Base-by-base conservation (phyloP, 2,888 invertebrate genomes). In the Muscina levida region DNA sequence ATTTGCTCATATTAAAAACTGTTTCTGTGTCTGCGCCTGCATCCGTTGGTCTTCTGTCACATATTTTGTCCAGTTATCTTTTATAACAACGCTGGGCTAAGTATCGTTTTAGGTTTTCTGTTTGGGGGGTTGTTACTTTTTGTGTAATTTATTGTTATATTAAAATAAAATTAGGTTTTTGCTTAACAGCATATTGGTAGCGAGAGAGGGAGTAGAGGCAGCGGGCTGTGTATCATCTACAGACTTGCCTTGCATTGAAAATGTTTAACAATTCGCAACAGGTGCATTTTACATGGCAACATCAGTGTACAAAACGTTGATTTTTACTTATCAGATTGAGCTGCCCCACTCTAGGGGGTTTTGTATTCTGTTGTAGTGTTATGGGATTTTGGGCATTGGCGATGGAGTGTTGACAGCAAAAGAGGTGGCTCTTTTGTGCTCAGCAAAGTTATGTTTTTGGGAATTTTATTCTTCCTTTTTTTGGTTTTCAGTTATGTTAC, bases 1-100 rank as follows among this genome's bases (percentile, higher is more conserved):
- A 82, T 77, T 81, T 83, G 75, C 72, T 76, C 71, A 79, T 82
- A 82, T 82, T 82, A 77, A 77, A 78, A 59, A 70, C 56, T 62
- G 17, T 82, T 82, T 78, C 70, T 79, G 44, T 46, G 51, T n/a
- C 59, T 26, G 66, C n/a, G 39, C 15, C 2, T 72, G n/a, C n/a
- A 31, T 31, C 17, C n/a, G 46, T 67, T 67, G 59, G 37, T 48
- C 51, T 66, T 19, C 24, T 22, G n/a, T 31, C 31, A 31, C 31
- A 31, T 57, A n/a, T 57, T 24, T 46, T 67, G 59, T 65, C 72
- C 56, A 70, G 56, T 48, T 76, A 72, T 62, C 62, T 68, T 75
- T 73, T 31, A 8, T 74, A 74, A 62, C 17, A 10, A n/a, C 10
- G 24, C 17, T 24, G 53, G 31, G 19, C 13, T 24, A 2, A 42